Conservation (phyloP, 2,797 vertebrate genomes). For the Malacoctenus gilli region DNA sequence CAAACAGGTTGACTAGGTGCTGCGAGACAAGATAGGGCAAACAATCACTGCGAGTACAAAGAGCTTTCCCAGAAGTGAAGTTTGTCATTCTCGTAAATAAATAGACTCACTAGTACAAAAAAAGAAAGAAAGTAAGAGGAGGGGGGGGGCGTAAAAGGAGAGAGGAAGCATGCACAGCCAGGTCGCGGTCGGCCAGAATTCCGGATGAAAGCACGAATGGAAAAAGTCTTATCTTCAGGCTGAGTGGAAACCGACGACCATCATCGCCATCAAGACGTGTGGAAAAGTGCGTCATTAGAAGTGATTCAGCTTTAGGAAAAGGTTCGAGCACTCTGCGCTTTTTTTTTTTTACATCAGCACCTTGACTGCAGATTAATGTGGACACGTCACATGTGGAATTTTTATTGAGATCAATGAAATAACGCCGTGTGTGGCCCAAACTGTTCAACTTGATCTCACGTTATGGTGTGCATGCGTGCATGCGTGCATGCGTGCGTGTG, state of each 20-base stretch:
- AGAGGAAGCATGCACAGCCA: conserved; percentile 30
- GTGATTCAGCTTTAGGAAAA: conserved; percentile 28
- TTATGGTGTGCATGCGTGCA: conserved; percentile 14
- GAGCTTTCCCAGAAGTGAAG: conserved; percentile 44
- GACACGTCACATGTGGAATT: conserved; percentile 21
- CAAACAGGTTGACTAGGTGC: conserved; percentile 96
- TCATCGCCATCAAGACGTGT: conserved; percentile 31
- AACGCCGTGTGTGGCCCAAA: conserved; percentile 2
- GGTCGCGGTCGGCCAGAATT: conserved; percentile 30
- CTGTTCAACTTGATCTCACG: not conserved
- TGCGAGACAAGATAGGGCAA: conserved; percentile 67
- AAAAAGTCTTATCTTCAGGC: conserved; percentile 57
- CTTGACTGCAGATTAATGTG: conserved; percentile 12
- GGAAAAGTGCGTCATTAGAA: conserved; percentile 36
- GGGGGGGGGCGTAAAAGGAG: too few species aligned
- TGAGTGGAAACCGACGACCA: conserved; percentile 31
- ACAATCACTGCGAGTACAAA: conserved; percentile 39
- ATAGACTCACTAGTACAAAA: conserved; percentile 21
- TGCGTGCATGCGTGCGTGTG: not conserved
- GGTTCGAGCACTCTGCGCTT: conserved; percentile 1
- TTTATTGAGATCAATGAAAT: conserved; percentile 9
- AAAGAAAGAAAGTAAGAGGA: too few species aligned
- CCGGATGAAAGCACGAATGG: conserved; percentile 42
- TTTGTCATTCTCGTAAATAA: conserved; percentile 37
- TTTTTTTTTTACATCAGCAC: too few species aligned